Conservation (phyloP, 2,797 vertebrate genomes). For the Argya squamiceps region DNA sequence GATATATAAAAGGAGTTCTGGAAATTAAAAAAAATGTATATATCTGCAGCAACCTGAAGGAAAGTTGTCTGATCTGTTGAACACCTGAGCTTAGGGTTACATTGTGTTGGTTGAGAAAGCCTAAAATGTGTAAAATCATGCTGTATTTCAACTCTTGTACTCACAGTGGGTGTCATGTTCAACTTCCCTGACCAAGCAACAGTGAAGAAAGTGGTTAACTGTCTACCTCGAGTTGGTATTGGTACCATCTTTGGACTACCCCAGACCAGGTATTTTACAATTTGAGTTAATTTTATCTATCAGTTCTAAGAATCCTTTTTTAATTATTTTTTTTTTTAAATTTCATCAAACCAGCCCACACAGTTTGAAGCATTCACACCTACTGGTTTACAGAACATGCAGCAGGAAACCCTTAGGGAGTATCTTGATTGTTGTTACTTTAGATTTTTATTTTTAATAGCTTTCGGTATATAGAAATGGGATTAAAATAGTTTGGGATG, state of each 20-base stretch:
- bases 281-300: neutral
- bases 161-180: conserved; percentile 92
- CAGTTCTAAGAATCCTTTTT: neutral
- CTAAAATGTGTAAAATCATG: neutral
- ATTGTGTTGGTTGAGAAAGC: conserved; percentile 14
- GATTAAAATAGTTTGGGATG: neutral
- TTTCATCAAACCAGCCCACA: neutral
- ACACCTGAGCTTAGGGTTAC: neutral
- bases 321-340: neutral
- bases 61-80: neutral
- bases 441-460: neutral
- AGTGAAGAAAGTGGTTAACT: conserved; percentile 96
- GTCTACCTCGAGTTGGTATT: conserved; percentile 93
- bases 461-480: neutral
- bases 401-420: neutral
- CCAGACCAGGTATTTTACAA: conserved; percentile 87
- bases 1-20: neutral
- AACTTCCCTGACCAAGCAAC: conserved; percentile 92
- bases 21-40: neutral
- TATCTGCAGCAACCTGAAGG: neutral
- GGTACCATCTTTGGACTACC: conserved; percentile 95
- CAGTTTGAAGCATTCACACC: neutral
- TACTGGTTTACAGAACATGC: neutral
- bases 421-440: neutral
- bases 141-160: conserved; percentile 14